These are phyloP conservation scores for Girardinichthys multiradiatus DNA, from an alignment of 2,113 vertebrate genomes.

Conservation along the genomic window DNA sequence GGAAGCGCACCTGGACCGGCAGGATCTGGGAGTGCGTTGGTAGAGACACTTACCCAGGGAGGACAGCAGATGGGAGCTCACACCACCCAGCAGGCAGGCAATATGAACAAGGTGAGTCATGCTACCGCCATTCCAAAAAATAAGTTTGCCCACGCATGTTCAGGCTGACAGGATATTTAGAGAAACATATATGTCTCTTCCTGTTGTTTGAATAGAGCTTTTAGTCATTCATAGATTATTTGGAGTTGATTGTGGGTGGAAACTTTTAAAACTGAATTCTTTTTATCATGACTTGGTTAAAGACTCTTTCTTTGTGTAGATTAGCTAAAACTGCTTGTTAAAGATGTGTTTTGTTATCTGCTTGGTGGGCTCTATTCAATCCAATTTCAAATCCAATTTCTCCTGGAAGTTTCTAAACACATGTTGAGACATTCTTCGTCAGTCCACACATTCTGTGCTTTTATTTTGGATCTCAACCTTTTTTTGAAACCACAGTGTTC, in stretches of 20 bases:
- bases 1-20: slow-evolving; percentile 66
- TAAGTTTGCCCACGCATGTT: background rate
- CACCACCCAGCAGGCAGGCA: slow-evolving; percentile 86
- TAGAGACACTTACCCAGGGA: slow-evolving; percentile 93
- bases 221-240: background rate
- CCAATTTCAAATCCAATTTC: background rate
- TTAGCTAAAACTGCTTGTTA: background rate
- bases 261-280: background rate
- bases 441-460: background rate
- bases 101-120: slow-evolving; percentile 92
- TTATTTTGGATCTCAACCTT: too few relatives aligned
- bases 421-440: background rate
- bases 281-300: background rate
- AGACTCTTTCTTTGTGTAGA: background rate
- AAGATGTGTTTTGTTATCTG: background rate
- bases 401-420: background rate
- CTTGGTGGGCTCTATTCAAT: background rate
- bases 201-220: background rate
- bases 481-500: too few relatives aligned
- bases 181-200: background rate
- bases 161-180: background rate
- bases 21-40: slow-evolving; percentile 87
- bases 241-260: background rate
- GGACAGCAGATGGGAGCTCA: slow-evolving; percentile 90
- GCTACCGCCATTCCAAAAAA: too few relatives aligned